These are phyloP conservation scores for Zaprionus ornatus DNA, from an alignment of 1,140 invertebrate genomes.

Conservation along the genomic window DNA sequence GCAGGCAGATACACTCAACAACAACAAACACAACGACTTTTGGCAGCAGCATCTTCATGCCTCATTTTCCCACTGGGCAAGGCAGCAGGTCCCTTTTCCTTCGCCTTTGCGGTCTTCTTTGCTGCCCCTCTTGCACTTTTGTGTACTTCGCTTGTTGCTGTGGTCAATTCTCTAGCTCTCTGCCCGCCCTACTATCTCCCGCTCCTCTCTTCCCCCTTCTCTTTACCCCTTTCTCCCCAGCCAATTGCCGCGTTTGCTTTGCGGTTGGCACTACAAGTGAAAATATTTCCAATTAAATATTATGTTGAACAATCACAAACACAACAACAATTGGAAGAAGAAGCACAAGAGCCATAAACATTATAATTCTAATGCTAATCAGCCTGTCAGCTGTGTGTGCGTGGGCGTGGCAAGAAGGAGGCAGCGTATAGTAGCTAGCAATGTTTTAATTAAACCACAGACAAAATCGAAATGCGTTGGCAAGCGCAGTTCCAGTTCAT, in stretches of 20 bases:
- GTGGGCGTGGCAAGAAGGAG: slow-evolving; percentile 25
- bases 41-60: background rate
- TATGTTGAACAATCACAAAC: slow-evolving; percentile 44
- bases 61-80: background rate
- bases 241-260: slow-evolving; percentile 54
- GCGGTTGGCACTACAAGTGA: slow-evolving; percentile 40
- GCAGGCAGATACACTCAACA: background rate
- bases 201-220: background rate
- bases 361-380: slow-evolving; percentile 49
- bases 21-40: background rate
- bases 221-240: background rate
- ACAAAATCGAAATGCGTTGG: slow-evolving; percentile 6
- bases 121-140: background rate
- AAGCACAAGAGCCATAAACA: background rate
- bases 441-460: slow-evolving; percentile 56
- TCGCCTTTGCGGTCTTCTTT: background rate
- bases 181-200: no score
- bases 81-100: background rate
- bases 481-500: slow-evolving; percentile 1
- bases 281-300: slow-evolving; percentile 65
- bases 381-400: background rate
- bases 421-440: background rate
- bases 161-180: background rate
- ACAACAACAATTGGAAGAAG: slow-evolving; percentile 21
- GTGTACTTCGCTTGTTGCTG: background rate